Conservation (phyloP, 2,888 invertebrate genomes). For the Phengaris arion region DNA sequence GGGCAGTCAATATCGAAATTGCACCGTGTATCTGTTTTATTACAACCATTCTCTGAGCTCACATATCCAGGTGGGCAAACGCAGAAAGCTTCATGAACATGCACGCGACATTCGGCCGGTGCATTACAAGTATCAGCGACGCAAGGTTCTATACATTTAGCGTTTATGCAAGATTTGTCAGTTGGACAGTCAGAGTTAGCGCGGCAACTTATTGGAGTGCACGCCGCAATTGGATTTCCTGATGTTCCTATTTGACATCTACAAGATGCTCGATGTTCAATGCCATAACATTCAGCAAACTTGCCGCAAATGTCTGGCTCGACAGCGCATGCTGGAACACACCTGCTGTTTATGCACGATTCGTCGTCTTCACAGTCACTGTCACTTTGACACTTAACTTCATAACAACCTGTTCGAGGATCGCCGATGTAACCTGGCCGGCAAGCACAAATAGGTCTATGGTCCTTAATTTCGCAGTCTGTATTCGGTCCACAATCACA, state of each 20-base stretch:
- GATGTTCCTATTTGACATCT: conserved; percentile 89
- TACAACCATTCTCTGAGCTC: conserved; percentile 82
- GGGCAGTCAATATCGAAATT: conserved; percentile 90
- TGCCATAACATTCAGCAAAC: conserved; percentile 88
- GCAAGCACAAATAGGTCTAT: conserved; percentile 93
- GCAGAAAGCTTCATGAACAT: conserved; percentile 88
- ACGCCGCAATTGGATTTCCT: conserved; percentile 89
- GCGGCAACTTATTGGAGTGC: conserved; percentile 89
- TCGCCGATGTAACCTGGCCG: conserved; percentile 90
- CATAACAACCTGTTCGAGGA: conserved; percentile 88
- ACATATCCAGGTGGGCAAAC: conserved; percentile 89
- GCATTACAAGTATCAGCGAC: conserved; percentile 83
- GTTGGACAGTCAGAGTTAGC: conserved; percentile 89
- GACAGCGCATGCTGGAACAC: conserved; percentile 88
- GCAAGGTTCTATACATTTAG: conserved; percentile 89
- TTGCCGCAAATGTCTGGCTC: conserved; percentile 86
- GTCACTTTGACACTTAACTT: conserved; percentile 85
- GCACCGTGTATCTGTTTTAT: conserved; percentile 82
- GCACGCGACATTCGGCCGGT: conserved; percentile 87
- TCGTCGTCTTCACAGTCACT: conserved; percentile 90
- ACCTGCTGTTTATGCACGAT: conserved; percentile 89
- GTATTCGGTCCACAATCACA: conserved; percentile 92
- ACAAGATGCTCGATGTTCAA: conserved; percentile 89
- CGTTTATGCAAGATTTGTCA: conserved; percentile 89
- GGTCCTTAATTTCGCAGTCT: conserved; percentile 89